These are phyloP conservation scores for Chrysocyon brachyurus DNA, from an alignment of 2,797 vertebrate genomes.

Conservation along the genomic window DNA sequence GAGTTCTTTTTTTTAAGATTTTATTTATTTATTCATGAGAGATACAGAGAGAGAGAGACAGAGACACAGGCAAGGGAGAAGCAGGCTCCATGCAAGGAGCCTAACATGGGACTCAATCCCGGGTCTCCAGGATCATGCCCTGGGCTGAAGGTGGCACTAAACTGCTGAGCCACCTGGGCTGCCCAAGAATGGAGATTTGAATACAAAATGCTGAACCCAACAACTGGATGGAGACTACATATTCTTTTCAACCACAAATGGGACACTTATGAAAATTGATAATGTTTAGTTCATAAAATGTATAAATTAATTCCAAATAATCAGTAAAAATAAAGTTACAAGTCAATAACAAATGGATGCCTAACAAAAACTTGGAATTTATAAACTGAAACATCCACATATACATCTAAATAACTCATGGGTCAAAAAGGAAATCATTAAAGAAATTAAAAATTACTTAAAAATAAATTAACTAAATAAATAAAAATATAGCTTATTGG, in stretches of 20 bases:
- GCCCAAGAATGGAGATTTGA: not conserved
- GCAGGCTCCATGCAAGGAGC: too few relatives aligned
- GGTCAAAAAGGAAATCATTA: not conserved
- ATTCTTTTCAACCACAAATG: not conserved
- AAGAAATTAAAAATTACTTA: not conserved
- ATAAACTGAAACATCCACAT: not conserved
- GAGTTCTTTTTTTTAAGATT: not conserved
- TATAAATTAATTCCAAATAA: not conserved
- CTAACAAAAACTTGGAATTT: not conserved
- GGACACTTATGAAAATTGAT: not conserved
- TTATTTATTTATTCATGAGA: too few relatives aligned
- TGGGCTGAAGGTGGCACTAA: too few relatives aligned
- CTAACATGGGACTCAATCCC: too few relatives aligned
- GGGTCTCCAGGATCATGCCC: too few relatives aligned
- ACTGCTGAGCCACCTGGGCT: too few relatives aligned
- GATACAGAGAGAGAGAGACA: too few relatives aligned
- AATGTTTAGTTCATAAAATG: not conserved
- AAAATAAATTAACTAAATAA: slow-evolving; percentile 8
- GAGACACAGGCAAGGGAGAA: too few relatives aligned
- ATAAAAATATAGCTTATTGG: not conserved
- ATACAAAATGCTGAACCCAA: not conserved
- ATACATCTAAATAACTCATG: not conserved
- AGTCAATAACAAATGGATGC: not conserved
- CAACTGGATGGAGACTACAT: not conserved
- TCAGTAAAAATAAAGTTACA: not conserved